phyloP scores from a whole-genome alignment of 2,888 invertebrate species.

The Papilio demoleus region DNA sequence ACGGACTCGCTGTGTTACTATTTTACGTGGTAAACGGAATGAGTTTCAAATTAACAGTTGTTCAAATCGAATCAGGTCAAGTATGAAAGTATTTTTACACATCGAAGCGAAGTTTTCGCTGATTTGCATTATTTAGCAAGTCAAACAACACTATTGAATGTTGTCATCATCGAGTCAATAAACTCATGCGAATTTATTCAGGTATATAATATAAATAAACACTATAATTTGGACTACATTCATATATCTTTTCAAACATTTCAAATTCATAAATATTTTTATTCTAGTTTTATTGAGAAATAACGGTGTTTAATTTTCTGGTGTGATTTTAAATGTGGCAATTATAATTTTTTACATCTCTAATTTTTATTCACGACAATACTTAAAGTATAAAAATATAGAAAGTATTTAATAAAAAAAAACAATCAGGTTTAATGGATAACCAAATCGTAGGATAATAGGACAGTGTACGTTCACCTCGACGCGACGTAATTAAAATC shows the following conservation, averaged over 20 bases:
- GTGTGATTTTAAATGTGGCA: not conserved
- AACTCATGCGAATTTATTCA: slow-evolving; percentile 25
- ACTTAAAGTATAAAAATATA: not conserved
- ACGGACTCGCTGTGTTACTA: slow-evolving; percentile 23
- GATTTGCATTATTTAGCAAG: slow-evolving; percentile 33
- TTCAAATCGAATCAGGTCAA: slow-evolving; percentile 35
- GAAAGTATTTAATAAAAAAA: slow-evolving; percentile 49
- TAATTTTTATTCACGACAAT: not conserved
- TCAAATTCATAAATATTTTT: slow-evolving; percentile 5
- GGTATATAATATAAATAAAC: slow-evolving; percentile 1
- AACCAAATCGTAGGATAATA: slow-evolving; percentile 55
- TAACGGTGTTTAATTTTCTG: slow-evolving; percentile 12
- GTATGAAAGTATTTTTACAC: slow-evolving; percentile 42
- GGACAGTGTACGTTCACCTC: slow-evolving; percentile 71
- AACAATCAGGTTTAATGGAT: slow-evolving; percentile 60
- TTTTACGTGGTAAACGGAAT: slow-evolving; percentile 11
- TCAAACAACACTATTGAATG: slow-evolving; percentile 20
- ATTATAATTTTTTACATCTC: not conserved
- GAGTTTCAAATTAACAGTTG: slow-evolving; percentile 34
- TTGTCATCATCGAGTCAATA: slow-evolving; percentile 33
- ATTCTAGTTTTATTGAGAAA: slow-evolving; percentile 1
- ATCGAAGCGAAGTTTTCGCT: slow-evolving; percentile 21
- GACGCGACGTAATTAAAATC: slow-evolving; percentile 80
- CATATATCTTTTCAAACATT: slow-evolving; percentile 20
- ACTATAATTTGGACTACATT: not conserved